Base-by-base conservation (phyloP, 30 jellyfish, hydroid and myxozoan species). In the Pseudorhiza aurosa region DNA sequence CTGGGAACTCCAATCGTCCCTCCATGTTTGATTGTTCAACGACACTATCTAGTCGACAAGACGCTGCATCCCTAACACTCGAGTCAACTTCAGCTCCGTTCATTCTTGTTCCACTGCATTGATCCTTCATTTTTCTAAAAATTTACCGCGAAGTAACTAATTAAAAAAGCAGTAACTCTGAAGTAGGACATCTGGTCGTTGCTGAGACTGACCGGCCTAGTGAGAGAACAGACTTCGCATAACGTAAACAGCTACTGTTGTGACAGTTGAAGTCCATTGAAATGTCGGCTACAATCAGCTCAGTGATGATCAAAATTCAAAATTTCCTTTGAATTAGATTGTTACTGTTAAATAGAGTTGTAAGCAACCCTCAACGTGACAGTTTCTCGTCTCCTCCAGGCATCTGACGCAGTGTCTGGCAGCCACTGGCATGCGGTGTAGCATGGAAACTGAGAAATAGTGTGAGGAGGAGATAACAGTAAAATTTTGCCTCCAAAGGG, bases 1-100 rank as follows among this genome's bases (percentile, higher is more conserved):
- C 57, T 51, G 89, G 89, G n/a, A 45, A 77, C 1, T 72, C 49
- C 35, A 77, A 27, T 8, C 73, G 40, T 22, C 25, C 71, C 46
- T 70, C 57, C 18, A 45, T 51, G 9, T 70, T 70, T 29, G 68
- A 22, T 32, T 64, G 67, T 47, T 47, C 83, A 17, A 53, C 70
- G 46, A 31, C 62, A 58, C 27, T 6, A 31, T 1, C 58, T 58
- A 44, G 22, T 47, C 32, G 77, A 31, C 35, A 8, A 2, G 77
- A 70, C 17, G 65, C 29, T 25, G 9, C 27, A n/a, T 14, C 27
- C 12, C 51, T n/a, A 22, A 15, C 43, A 44, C 17, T 70, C 29
- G 30, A 19, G 27, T 70, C 83, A 47, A 51, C 58, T 28, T 19
- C 15, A 32, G 19, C 15, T 32, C 70, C 70, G 49, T 70, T 70